Evolutionary conservation across 2,888 invertebrate species (phyloP), one percentile per base, ranked within the genome.

Genomic region (Julus scanicus): DNA sequence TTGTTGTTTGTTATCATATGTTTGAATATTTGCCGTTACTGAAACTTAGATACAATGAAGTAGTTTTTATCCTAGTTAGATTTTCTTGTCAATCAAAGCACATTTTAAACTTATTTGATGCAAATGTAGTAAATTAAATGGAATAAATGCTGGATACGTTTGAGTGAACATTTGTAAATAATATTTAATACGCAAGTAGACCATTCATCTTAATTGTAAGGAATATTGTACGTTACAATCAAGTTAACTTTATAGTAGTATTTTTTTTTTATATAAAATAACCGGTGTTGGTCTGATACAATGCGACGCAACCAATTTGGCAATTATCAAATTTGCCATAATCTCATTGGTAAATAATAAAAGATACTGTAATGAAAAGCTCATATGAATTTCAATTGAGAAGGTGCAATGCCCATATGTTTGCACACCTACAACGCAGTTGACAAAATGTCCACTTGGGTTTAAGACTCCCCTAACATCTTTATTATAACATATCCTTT

Each of bases 81-180:
- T 29, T 29, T 80, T 39, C 80, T 37, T 80, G 37, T 80, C 80
- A 80, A 37, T 29, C 11, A 8, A 37, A 80, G 29, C 80, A 37
- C 37, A 15, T 71, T 71, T 20, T 11, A 39, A 80, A 80, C 80
- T 71, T 71, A 80, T 80, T 80, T 80, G 80, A 80, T 80, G 80
- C 80, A 80, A 80, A 39, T 80, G 80, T 80, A 80, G 80, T 80
- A 80, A 80, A 29, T 80, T 80, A 80, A 80, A 80, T 15, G 80
- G 80, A 80, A 80, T 80, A 80, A 80, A 80, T 80, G 80, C 37
- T 80, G 80, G 80, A 80, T 80, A 37, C 37, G 80, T 80, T 80
- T 80, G 80, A 80, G 80, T 80, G 80, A 37, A 80, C 2, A 37
- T 80, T 37, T 80, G 5, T 15, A 39, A 13, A 37, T 5, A 39